A percentile compares a stretch with the other conserved stretches of the same genome.
Evolutionary conservation across 1,140 invertebrate genomes (phyloP).

Genomic region (Sarcophaga bullata): DNA sequence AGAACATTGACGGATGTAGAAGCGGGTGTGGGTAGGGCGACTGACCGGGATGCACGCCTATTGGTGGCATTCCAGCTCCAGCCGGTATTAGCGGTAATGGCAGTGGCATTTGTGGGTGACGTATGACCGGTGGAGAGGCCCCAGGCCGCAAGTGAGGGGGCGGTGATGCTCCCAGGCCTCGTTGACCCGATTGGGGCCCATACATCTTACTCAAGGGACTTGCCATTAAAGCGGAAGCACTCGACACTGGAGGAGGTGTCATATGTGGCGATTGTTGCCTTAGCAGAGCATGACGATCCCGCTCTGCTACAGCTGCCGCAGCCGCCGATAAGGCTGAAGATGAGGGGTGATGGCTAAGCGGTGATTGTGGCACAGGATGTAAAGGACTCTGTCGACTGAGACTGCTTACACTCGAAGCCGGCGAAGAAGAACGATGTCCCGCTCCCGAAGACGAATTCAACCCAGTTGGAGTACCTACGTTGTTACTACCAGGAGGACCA

Average conservation of each 20-base stretch:
- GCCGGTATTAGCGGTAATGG: conserved; percentile 61
- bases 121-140: conserved; percentile 64
- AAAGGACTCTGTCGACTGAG: conserved; percentile 62
- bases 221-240: conserved; percentile 64
- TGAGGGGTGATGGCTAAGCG: conserved; percentile 62
- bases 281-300: conserved; percentile 63
- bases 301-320: conserved; percentile 60
- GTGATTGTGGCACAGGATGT: conserved; percentile 62
- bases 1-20: conserved; percentile 64
- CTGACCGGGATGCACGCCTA: conserved; percentile 64
- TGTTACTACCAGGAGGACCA: conserved; percentile 51
- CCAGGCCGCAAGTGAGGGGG: conserved; percentile 64
- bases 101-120: conserved; percentile 64
- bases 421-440: conserved; percentile 61
- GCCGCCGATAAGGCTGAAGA: conserved; percentile 60
- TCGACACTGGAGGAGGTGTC: conserved; percentile 65
- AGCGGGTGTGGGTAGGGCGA: conserved; percentile 64
- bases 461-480: conserved; percentile 49
- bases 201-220: conserved; percentile 65
- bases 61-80: conserved; percentile 60
- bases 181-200: conserved; percentile 58
- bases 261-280: conserved; percentile 65
- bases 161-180: conserved; percentile 64
- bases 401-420: conserved; percentile 60
- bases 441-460: conserved; percentile 52